These are phyloP conservation scores for Hippocampus abdominalis DNA, from an alignment of 2,113 vertebrate genomes.

Conservation along the genomic window DNA sequence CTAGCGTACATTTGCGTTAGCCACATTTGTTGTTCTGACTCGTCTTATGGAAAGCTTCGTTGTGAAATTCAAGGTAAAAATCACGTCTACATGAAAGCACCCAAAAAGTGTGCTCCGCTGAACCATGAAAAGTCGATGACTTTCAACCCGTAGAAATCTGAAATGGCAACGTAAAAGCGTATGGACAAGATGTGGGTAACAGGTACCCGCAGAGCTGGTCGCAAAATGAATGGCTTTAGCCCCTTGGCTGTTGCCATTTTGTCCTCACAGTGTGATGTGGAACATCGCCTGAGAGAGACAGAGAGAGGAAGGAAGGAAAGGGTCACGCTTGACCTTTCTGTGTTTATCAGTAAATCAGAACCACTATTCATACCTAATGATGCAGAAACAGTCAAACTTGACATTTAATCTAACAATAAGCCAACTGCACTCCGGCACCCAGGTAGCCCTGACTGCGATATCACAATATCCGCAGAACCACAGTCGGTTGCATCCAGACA, in stretches of 20 bases:
- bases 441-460: conserved; percentile 25
- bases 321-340: conserved; percentile 71
- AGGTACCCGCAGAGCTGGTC: conserved; percentile 31
- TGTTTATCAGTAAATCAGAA: conserved; percentile 67
- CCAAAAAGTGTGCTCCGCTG: not conserved
- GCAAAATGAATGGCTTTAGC: conserved; percentile 23
- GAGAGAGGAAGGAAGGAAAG: conserved; percentile 18
- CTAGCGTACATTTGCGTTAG: no score
- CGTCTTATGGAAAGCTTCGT: not conserved
- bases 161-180: conserved; percentile 45
- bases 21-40: not conserved
- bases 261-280: conserved; percentile 51
- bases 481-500: conserved; percentile 52
- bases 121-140: conserved; percentile 3
- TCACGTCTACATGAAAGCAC: not conserved
- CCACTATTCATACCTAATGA: conserved; percentile 74
- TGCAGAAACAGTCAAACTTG: conserved; percentile 70
- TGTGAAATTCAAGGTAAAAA: not conserved
- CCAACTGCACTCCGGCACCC: conserved; percentile 32
- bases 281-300: conserved; percentile 32
- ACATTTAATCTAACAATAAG: conserved; percentile 67
- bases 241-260: conserved; percentile 57
- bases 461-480: conserved; percentile 48
- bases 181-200: conserved; percentile 29
- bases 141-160: conserved; percentile 22